Conservation (phyloP, 1,140 invertebrate genomes). For the Anadara kagoshimensis region DNA sequence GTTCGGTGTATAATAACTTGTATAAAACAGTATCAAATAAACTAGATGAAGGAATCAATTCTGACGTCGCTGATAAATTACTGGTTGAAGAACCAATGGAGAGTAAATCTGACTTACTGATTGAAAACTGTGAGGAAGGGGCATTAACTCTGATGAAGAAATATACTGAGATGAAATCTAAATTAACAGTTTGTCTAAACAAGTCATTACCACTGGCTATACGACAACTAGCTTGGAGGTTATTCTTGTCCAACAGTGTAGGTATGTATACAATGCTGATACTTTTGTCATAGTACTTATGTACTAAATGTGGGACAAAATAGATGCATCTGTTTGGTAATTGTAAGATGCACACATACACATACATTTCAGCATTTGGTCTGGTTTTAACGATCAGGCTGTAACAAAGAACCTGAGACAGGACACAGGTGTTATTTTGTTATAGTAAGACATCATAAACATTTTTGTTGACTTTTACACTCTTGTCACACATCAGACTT, state of each 20-base stretch:
- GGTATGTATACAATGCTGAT: slow-evolving; percentile 40
- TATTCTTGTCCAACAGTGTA: slow-evolving; percentile 66
- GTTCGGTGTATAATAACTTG: slow-evolving; percentile 54
- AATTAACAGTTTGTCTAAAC: slow-evolving; percentile 66
- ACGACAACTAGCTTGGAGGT: slow-evolving; percentile 65
- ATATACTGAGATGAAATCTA: slow-evolving; percentile 71
- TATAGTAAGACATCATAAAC: no score
- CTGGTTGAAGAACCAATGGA: slow-evolving; percentile 66
- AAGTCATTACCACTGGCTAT: slow-evolving; percentile 61
- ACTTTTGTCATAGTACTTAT: no score
- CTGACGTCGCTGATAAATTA: slow-evolving; percentile 66
- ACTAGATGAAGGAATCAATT: slow-evolving; percentile 69
- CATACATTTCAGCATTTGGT: no score
- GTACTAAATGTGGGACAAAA: no score
- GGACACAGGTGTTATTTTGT: no score
- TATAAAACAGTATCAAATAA: slow-evolving; percentile 63
- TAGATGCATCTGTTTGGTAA: no score
- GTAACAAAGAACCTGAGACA: no score
- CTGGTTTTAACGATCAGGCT: no score
- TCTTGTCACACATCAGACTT: no score
- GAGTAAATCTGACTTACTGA: slow-evolving; percentile 68
- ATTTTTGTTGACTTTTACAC: no score
- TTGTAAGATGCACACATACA: no score
- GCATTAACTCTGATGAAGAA: slow-evolving; percentile 64
- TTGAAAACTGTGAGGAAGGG: slow-evolving; percentile 64